A percentile compares a stretch with the other conserved stretches of the same genome.
These are phyloP conservation scores for Furcula furcula DNA, from an alignment of 2,888 invertebrate species.

Conservation along the genomic window DNA sequence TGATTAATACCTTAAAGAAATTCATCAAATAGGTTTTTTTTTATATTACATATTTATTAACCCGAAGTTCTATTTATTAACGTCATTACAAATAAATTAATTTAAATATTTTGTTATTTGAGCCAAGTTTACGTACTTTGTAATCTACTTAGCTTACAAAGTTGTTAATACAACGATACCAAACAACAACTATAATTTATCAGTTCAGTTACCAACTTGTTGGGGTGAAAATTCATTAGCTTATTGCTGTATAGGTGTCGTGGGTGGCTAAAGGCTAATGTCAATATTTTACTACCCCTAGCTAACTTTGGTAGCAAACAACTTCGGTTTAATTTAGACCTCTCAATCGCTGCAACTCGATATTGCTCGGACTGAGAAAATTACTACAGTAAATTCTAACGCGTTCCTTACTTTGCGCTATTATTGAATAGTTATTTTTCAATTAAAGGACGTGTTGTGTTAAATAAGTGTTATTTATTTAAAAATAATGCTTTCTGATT, in stretches of 20 bases:
- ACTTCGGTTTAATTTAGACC: constrained; percentile 25
- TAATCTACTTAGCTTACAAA: constrained; percentile 18
- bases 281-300: constrained; percentile 49
- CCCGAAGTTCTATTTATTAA: too few relatives aligned
- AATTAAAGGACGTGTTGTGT: too few relatives aligned
- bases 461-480: too few relatives aligned
- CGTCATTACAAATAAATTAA: too few relatives aligned
- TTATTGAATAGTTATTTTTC: too few relatives aligned
- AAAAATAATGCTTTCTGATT: too few relatives aligned
- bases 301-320: constrained; percentile 33
- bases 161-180: constrained; percentile 11
- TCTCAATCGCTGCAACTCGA: constrained; percentile 10
- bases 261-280: constrained; percentile 40
- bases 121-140: too few relatives aligned
- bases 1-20: too few relatives aligned
- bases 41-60: too few relatives aligned
- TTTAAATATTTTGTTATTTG: too few relatives aligned
- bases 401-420: background rate
- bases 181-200: constrained; percentile 31
- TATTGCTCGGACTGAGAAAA: constrained; percentile 6
- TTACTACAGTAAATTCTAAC: constrained; percentile 3
- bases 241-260: constrained; percentile 43
- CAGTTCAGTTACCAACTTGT: constrained; percentile 29
- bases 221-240: constrained; percentile 50
- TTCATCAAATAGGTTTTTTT: too few relatives aligned